These are phyloP conservation scores for Dinoponera quadriceps DNA, from an alignment of 1,140 invertebrate species.

Conservation along the genomic window DNA sequence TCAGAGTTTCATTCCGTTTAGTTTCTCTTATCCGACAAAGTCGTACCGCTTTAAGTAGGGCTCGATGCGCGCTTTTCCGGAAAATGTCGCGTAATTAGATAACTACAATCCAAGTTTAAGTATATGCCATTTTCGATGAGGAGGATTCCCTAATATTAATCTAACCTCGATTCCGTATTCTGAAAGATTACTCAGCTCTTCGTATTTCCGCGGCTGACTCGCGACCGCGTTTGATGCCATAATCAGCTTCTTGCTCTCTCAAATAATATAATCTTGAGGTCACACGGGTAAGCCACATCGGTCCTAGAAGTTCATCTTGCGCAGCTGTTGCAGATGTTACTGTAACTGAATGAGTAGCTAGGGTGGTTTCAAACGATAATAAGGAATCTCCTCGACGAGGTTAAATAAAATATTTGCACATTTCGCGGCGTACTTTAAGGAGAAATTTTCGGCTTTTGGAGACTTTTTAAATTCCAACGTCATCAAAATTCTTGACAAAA, in stretches of 20 bases:
- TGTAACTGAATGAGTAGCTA: neutral
- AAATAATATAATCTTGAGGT: slow-evolving; percentile 6
- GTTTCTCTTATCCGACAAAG: neutral
- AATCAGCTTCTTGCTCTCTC: slow-evolving; percentile 18
- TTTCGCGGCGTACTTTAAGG: neutral
- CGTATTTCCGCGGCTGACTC: neutral
- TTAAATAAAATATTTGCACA: neutral
- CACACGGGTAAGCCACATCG: neutral
- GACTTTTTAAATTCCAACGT: slow-evolving; percentile 16
- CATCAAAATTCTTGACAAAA: neutral
- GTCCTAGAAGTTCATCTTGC: neutral
- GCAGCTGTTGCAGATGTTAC: neutral
- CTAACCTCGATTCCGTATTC: neutral
- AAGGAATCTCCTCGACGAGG: neutral
- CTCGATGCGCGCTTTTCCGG: neutral
- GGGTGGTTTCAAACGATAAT: neutral
- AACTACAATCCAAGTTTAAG: neutral
- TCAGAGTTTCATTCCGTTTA: neutral
- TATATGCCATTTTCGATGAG: neutral
- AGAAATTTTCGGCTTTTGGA: neutral
- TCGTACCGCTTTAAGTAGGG: neutral
- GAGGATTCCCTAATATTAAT: neutral
- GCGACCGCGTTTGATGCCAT: neutral
- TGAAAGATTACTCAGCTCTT: neutral
- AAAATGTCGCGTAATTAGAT: neutral